Base-by-base conservation (phyloP, 2,113 vertebrate genomes). In the Cyprinodon tularosa region DNA sequence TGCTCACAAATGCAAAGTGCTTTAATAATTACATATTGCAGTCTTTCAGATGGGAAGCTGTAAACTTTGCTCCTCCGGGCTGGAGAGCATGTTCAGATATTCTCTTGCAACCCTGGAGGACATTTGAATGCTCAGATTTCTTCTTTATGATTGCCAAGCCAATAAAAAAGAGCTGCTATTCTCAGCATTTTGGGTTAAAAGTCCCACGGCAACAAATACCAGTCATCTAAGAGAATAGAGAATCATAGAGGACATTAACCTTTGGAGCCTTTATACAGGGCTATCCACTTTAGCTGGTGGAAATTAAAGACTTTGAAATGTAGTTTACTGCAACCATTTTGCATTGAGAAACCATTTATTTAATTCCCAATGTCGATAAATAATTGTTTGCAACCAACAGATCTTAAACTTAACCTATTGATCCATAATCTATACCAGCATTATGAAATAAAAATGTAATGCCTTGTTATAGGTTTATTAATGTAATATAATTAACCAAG, bases 61-160 rank as follows among this genome's bases (percentile, higher is more conserved):
- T 20, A 13, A 66, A 36, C 2, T 14, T 66, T 48, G 17, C 53
- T 65, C 40, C 61, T 57, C 11, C 17, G 15, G 1, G 70, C 63
- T 78, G 70, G 22, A 60, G 53, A 17, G 69, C 76, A 74, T 84
- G 86, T 37, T 50, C 29, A 72, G 60, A 77, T 83, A 77, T 66
- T 53, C 15, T 15, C 13, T 15, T 17, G 15, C 5, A 20, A n/a
- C 50, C 50, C 17, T n/a, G 42, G 17, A 57, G 4, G 78, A 79
- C 84, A 80, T 84, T 63, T 67, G 81, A 62, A 61, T 76, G 40
- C 42, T 12, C 38, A 42, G 39, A 20, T 44, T 68, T 47, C 75
- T 72, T 74, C 53, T 85, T 89, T 88, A 82, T 87, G 69, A 86
- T 84, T 92, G 72, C 85, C 78, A 84, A 87, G 76, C 87, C 76